Base-by-base conservation (phyloP, 2,888 invertebrate genomes). In the Parelbella ahira region DNA sequence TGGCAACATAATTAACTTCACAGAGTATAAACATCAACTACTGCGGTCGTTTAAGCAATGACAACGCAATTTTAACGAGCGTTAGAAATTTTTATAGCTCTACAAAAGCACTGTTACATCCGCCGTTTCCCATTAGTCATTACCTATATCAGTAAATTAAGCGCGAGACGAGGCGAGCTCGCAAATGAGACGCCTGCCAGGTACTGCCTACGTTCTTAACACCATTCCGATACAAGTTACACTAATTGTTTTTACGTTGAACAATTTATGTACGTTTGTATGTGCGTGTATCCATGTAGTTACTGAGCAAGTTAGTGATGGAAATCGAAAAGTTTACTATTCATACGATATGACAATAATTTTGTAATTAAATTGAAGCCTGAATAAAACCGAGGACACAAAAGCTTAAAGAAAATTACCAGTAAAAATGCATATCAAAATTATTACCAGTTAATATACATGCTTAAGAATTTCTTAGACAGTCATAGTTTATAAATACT, bases 111-210 rank as follows among this genome's bases (percentile, higher is more conserved):
- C 33, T 27, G 33, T 41, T 33, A 33, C 3, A 12, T 27, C 27
- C 33, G 11, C 20, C 32, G 13, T 33, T 41, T 41, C 39, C 25
- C 39, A 33, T 33, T 27, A 41, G 39, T 41, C 32, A 25, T 41
- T 41, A 41, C 20, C 8, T 25, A 32, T 24, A 41, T 33, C 39
- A 20, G 20, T 41, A 41, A 41, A 41, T 41, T 41, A 27, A 37
- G 27, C 10, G 27, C 20, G 13, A 41, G 32, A 5, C 33, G 8
- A 7, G 7, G 11, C 9, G 2, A n/a, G 9, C 15, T 30, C 39
- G 39, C 39, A 39, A 39, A 39, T 39, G 32, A 39, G 39, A 32
- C 32, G 24, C 30, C 24, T 18, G 6, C 7, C 10, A 5, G 37
- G 27, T 25, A 32, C 12, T 11, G 12, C 4, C 30, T 10, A 19